Evolutionary conservation across 2,113 vertebrate species (phyloP).

Genomic region (Peucedramus taeniatus): DNA sequence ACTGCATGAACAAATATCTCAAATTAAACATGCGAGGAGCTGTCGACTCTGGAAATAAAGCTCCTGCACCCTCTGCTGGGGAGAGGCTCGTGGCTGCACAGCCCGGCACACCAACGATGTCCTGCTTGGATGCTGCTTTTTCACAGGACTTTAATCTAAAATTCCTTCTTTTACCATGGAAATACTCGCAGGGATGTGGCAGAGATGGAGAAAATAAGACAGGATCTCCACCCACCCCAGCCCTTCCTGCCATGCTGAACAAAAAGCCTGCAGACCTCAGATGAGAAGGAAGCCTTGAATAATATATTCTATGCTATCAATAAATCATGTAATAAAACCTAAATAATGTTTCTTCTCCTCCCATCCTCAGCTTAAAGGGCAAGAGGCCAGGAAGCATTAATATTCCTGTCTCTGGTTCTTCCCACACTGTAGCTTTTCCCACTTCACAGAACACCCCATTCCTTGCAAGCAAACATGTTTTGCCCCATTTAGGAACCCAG

Average conservation of each 20-base stretch:
- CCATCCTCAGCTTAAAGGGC: neutral
- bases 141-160: neutral
- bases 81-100: neutral
- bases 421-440: neutral
- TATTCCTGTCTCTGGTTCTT: neutral
- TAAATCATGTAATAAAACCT: conserved; percentile 12
- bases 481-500: neutral
- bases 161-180: neutral
- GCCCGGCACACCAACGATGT: rapidly evolving
- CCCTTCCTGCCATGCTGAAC: neutral
- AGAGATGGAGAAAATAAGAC: neutral
- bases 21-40: neutral
- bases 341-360: neutral
- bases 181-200: neutral
- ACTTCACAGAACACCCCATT: neutral
- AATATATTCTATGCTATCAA: neutral
- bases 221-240: neutral
- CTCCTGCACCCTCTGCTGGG: conserved; percentile 58
- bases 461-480: neutral
- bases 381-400: neutral
- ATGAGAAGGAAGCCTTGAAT: conserved; percentile 1
- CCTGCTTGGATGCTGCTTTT: neutral
- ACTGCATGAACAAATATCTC: neutral
- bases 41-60: neutral
- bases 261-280: neutral